Base-by-base conservation (phyloP, 2,797 vertebrate genomes). In the Crocidura indochinensis region DNA sequence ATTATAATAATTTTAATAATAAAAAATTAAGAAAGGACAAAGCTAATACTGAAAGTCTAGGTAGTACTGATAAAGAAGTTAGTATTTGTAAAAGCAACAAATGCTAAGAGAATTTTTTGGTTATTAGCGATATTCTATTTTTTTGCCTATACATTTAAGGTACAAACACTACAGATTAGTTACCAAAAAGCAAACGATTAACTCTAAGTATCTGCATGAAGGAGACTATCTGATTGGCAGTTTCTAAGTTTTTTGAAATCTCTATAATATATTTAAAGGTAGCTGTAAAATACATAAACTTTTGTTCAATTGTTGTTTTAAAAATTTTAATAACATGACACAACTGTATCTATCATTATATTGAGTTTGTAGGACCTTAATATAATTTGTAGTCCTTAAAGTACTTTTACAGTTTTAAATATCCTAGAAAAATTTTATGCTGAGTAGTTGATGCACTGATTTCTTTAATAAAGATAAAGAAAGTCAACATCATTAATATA, bases 281-380 rank as follows among this genome's bases (percentile, higher is more conserved):
- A 81, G 20, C n/a, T 64, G 27, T 75, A 83, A 87, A 80, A 78
- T 77, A 19, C 14, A 49, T 10, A 3, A 44, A 87, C 64, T 56
- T 53, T 67, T 62, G 4, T 38, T 76, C n/a, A 56, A 10, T n/a
- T 3, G 20, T 11, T 72, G 2, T 65, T 76, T 67, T 27, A 68
- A 68, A 68, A 68, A 19, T 60, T 14, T 60, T 60, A 68, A 68
- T 60, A 74, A 12, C 38, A 67, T 3, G 84, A 68, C 84, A 0
- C 1, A 87, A 53, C 1, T 27, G 29, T 68, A 53, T 15, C 9
- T 67, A 1, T 29, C 8, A 62, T 20, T 49, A 47, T 72, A 17
- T 5, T 64, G 17, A 86, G 49, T 71, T 81, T 74, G 80, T 56
- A 64, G 87, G 76, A 27, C 8, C 38, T 24, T 64, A 84, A 60